These are phyloP conservation scores for Luperina testacea DNA, from an alignment of 2,888 invertebrate species.

Conservation along the genomic window DNA sequence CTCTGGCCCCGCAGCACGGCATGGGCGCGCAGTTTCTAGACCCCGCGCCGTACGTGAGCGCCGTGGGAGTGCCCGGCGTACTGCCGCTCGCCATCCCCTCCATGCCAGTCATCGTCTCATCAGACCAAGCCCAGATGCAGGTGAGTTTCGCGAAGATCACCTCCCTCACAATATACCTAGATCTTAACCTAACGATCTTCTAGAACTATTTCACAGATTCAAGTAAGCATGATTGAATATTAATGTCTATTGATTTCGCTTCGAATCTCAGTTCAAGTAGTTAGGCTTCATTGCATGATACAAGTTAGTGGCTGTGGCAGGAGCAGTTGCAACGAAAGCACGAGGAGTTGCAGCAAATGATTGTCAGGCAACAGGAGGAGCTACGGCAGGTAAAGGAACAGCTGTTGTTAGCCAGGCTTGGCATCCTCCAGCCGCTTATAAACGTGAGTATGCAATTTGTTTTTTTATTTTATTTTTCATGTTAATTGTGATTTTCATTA, in stretches of 20 bases:
- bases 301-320: slow-evolving; percentile 88
- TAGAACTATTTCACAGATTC: slow-evolving; percentile 18
- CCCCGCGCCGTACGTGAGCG: slow-evolving; percentile 78
- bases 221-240: slow-evolving; percentile 44
- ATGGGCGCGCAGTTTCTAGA: slow-evolving; percentile 84
- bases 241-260: slow-evolving; percentile 43
- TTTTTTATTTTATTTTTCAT: background rate
- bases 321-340: slow-evolving; percentile 95
- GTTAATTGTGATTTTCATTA: slow-evolving; percentile 11
- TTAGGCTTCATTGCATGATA: slow-evolving; percentile 70
- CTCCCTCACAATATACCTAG: background rate
- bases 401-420: slow-evolving; percentile 94
- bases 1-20: slow-evolving; percentile 81
- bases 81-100: slow-evolving; percentile 73
- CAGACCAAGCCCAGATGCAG: slow-evolving; percentile 82
- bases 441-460: slow-evolving; percentile 76
- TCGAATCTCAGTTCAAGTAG: slow-evolving; percentile 53
- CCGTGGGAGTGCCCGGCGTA: slow-evolving; percentile 73
- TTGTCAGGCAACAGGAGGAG: slow-evolving; percentile 96
- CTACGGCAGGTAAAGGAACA: slow-evolving; percentile 96
- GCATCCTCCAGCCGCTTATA: slow-evolving; percentile 89
- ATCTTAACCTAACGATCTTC: slow-evolving; percentile 13
- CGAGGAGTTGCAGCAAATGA: slow-evolving; percentile 95
- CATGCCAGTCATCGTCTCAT: slow-evolving; percentile 78
- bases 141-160: slow-evolving; percentile 65